Percentiles rank a stretch among this genome's conserved stretches.
phyloP scores from a whole-genome alignment of 2,888 invertebrate genomes.

The Parnassius apollo region DNA sequence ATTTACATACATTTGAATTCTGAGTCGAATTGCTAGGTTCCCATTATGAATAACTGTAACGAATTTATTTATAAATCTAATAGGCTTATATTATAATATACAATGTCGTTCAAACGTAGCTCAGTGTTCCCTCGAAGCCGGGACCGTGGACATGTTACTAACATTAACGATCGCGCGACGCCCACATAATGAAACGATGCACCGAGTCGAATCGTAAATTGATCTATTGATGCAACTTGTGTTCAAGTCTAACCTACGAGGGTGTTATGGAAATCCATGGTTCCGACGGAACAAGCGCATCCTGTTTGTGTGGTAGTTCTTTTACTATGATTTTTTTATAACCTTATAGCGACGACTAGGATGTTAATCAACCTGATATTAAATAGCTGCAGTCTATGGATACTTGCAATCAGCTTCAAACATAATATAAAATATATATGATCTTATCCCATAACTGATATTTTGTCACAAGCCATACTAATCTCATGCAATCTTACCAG shows the following conservation, averaged over 20 bases:
- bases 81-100: constrained; percentile 17
- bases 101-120: not conserved
- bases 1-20: too few relatives aligned
- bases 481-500: too few relatives aligned
- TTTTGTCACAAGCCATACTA: too few relatives aligned
- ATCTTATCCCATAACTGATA: too few relatives aligned
- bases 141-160: constrained; percentile 30
- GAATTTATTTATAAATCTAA: constrained; percentile 21
- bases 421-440: too few relatives aligned
- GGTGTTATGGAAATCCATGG: not conserved
- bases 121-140: constrained; percentile 4
- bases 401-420: too few relatives aligned
- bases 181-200: constrained; percentile 45
- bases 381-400: too few relatives aligned
- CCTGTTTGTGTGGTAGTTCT: too few relatives aligned
- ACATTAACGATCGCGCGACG: constrained; percentile 37
- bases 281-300: not conserved
- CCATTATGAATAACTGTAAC: not conserved
- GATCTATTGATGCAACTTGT: constrained; percentile 48
- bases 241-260: constrained; percentile 7
- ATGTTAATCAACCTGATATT: too few relatives aligned
- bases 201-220: constrained; percentile 56
- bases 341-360: too few relatives aligned
- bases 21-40: too few relatives aligned
- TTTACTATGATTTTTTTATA: too few relatives aligned